phyloP scores from a whole-genome alignment of 2,888 invertebrate species.

The Arctia plantaginis region DNA sequence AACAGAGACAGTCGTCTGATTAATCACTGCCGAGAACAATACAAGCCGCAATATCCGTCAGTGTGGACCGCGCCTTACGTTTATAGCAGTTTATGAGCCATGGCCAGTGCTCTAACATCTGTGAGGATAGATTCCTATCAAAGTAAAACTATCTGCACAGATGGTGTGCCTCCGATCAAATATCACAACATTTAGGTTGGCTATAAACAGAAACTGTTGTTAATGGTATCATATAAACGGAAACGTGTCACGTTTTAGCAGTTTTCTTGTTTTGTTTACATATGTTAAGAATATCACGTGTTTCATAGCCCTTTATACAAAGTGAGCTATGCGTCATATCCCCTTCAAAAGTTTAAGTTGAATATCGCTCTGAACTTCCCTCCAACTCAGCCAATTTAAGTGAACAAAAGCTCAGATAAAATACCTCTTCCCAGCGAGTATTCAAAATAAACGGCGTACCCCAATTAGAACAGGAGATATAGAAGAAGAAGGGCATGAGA shows the following conservation, averaged over 20 bases:
- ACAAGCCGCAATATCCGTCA: slow-evolving; percentile 69
- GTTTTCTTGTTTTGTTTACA: slow-evolving; percentile 20
- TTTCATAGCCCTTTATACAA: not conserved
- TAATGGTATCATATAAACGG: slow-evolving; percentile 31
- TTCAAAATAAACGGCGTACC: not conserved
- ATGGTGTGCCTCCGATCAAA: slow-evolving; percentile 1
- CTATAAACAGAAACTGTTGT: not conserved
- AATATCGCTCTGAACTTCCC: not conserved
- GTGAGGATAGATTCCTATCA: slow-evolving; percentile 37
- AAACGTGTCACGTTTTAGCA: slow-evolving; percentile 43
- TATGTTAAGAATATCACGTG: slow-evolving; percentile 1
- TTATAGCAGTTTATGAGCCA: slow-evolving; percentile 59
- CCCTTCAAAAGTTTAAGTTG: not conserved
- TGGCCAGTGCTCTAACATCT: slow-evolving; percentile 52
- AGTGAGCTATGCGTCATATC: not conserved
- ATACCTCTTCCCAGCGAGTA: not conserved
- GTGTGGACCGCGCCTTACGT: slow-evolving; percentile 58
- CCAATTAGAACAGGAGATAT: not conserved
- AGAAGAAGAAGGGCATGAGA: not conserved
- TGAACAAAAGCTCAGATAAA: not conserved
- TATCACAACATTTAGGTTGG: not conserved
- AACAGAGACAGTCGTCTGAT: slow-evolving; percentile 61
- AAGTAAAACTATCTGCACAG: slow-evolving; percentile 1
- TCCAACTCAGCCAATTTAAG: not conserved
- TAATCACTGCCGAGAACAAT: slow-evolving; percentile 69